Percentiles rank a stretch among this genome's conserved stretches.
Conservation (phyloP, 2,113 vertebrate genomes). For the Acinonyx jubatus region DNA sequence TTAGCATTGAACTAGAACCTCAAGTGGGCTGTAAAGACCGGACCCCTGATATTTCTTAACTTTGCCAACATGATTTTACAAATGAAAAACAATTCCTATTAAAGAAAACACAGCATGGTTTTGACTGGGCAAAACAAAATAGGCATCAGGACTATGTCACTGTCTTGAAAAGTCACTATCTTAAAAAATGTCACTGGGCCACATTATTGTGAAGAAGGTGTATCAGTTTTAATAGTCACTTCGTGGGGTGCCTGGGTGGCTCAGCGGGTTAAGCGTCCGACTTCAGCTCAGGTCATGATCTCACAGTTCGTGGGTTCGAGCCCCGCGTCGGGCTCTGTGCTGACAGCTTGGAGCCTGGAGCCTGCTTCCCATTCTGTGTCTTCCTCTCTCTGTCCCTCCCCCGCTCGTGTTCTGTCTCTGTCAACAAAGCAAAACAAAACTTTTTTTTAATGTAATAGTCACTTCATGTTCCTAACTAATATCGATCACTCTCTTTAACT, state of each 20-base stretch:
- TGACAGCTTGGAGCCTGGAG: no score
- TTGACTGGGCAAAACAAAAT: neutral
- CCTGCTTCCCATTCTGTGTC: no score
- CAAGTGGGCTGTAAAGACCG: neutral
- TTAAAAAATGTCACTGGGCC: neutral
- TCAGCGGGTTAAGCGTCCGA: no score
- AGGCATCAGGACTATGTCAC: neutral
- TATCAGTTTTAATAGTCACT: neutral
- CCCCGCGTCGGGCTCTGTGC: no score
- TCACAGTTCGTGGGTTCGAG: no score
- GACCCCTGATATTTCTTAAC: neutral
- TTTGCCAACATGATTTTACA: neutral
- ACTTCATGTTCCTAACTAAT: neutral
- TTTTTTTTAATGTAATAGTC: neutral
- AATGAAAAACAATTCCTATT: neutral
- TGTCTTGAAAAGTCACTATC: neutral
- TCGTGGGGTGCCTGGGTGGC: no score
- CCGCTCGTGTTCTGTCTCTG: no score
- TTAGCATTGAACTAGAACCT: neutral
- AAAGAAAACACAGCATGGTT: neutral
- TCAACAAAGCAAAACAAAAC: no score
- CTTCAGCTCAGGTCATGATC: no score
- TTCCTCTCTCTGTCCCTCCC: no score
- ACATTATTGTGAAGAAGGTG: neutral
- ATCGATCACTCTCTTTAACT: neutral